Conservation (phyloP, 2,797 vertebrate species). For the Tenualosa ilisha region DNA sequence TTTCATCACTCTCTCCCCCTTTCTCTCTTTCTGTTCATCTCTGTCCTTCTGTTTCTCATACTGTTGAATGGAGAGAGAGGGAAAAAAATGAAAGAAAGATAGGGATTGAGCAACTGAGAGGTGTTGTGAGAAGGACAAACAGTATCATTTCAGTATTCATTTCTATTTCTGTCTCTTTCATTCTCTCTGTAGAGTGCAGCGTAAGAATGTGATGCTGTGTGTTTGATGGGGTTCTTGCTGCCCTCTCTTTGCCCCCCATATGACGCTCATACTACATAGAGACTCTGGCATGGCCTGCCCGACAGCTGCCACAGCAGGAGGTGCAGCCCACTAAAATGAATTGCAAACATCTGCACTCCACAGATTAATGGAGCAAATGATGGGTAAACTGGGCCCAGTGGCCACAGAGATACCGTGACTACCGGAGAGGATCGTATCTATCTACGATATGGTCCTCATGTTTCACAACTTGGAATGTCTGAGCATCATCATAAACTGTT, state of each 20-base stretch:
- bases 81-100: too few species aligned
- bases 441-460: neutral
- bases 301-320: constrained; percentile 72
- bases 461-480: neutral
- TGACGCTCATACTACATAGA: neutral
- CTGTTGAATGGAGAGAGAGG: too few species aligned
- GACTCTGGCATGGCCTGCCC: neutral
- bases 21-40: neutral
- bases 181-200: neutral
- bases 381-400: constrained; percentile 66
- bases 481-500: neutral
- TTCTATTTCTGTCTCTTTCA: neutral
- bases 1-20: neutral
- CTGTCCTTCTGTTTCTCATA: neutral
- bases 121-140: too few species aligned
- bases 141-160: neutral
- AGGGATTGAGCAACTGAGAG: too few species aligned
- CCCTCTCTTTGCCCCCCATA: neutral
- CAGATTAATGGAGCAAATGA: constrained; percentile 72
- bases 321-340: constrained; percentile 65
- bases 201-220: neutral
- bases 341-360: constrained; percentile 70
- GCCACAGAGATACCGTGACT: constrained; percentile 10
- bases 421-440: too few species aligned
- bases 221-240: neutral